Conservation (phyloP, 2,888 invertebrate genomes). For the Drosophila anomalata region DNA sequence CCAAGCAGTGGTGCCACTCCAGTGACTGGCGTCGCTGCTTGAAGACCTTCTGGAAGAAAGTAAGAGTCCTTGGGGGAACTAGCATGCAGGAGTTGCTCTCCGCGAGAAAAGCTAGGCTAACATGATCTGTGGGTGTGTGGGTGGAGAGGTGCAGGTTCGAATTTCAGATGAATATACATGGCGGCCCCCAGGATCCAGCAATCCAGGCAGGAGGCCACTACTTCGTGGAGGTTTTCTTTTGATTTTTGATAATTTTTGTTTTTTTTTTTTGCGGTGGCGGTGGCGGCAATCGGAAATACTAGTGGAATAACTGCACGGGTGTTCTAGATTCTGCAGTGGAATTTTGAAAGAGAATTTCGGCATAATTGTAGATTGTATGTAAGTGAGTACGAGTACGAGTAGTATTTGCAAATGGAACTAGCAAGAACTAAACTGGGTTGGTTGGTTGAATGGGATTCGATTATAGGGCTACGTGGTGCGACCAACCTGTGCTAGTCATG, state of each 20-base stretch:
- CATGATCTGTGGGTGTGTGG: slow-evolving; percentile 11
- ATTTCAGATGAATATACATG: slow-evolving; percentile 19
- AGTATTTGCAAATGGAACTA: slow-evolving; percentile 35
- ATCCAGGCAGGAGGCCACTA: slow-evolving; percentile 23
- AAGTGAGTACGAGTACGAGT: slow-evolving; percentile 35
- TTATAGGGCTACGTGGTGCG: slow-evolving; percentile 29
- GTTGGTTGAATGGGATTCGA: slow-evolving; percentile 10
- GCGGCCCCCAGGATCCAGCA: slow-evolving; percentile 2
- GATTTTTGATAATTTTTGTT: background rate
- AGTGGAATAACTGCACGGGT: slow-evolving; percentile 44
- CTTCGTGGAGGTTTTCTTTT: slow-evolving; percentile 23
- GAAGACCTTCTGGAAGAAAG: slow-evolving; percentile 9
- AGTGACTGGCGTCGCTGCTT: background rate
- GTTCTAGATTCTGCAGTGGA: slow-evolving; percentile 56
- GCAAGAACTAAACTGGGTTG: slow-evolving; percentile 37
- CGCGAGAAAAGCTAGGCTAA: slow-evolving; percentile 33
- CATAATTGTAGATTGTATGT: slow-evolving; percentile 26
- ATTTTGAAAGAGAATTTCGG: slow-evolving; percentile 58
- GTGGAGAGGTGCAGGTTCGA: slow-evolving; percentile 17
- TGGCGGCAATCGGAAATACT: slow-evolving; percentile 39
- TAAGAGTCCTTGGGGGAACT: slow-evolving; percentile 9
- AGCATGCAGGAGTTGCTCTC: slow-evolving; percentile 40
- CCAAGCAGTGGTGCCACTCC: no score
- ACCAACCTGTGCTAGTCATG: slow-evolving; percentile 93
- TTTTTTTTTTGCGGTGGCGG: slow-evolving; percentile 1